Evolutionary conservation across 2,113 vertebrate genomes (phyloP).

Genomic region (Callithrix jacchus): DNA sequence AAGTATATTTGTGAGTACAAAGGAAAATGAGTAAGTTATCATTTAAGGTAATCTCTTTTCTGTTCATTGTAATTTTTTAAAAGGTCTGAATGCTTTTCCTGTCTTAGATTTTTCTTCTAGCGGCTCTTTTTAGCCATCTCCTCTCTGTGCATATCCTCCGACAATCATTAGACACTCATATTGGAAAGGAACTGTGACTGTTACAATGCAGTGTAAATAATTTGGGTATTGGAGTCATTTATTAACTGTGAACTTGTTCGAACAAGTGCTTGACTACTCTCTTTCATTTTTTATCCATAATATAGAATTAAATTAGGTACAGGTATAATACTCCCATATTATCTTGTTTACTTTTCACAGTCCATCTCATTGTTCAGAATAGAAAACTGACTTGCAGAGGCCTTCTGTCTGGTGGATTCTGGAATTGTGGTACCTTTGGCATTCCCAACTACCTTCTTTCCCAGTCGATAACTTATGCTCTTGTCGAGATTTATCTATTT

Average conservation of each 20-base stretch:
- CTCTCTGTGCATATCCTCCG: background rate
- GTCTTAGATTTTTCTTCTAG: background rate
- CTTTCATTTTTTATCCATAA: background rate
- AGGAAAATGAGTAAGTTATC: background rate
- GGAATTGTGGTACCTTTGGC: too few relatives aligned
- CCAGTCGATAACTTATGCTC: too few relatives aligned
- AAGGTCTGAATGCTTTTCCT: background rate
- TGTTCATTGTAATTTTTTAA: background rate
- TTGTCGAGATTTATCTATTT: background rate
- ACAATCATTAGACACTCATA: background rate
- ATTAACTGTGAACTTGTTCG: background rate
- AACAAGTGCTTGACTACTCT: background rate
- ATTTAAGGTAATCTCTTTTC: background rate
- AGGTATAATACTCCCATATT: background rate
- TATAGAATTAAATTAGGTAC: background rate
- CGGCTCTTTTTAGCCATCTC: background rate
- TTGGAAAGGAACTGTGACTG: background rate
- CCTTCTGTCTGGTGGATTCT: background rate
- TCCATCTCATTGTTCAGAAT: background rate
- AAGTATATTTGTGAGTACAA: background rate
- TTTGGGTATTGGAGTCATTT: background rate
- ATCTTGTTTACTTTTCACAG: background rate
- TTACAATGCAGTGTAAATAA: background rate
- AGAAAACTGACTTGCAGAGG: background rate
- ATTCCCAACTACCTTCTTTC: background rate